Conservation (phyloP, 2,797 vertebrate species). For the Apogon hyalosoma region DNA sequence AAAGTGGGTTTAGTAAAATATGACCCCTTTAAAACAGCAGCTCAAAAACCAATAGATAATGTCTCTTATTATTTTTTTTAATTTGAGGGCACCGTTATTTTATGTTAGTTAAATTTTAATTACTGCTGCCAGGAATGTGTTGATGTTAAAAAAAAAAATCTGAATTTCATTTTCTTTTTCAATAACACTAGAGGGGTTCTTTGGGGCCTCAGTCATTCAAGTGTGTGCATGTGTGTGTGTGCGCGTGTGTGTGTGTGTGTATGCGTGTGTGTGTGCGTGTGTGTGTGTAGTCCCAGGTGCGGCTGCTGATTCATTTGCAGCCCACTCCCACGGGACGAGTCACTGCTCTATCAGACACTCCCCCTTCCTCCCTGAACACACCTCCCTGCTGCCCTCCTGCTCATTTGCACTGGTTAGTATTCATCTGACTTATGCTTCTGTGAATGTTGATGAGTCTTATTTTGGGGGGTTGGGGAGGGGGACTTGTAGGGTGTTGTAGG, state of each 20-base stretch:
- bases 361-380: constrained; percentile 42
- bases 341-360: constrained; percentile 55
- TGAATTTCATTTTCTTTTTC: neutral
- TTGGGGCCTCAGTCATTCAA: constrained; percentile 40
- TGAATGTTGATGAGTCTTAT: constrained; percentile 46
- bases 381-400: constrained; percentile 38
- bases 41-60: no score
- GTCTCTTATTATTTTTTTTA: no score
- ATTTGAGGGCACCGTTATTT: neutral
- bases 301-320: constrained; percentile 64
- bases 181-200: constrained; percentile 18
- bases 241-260: no score
- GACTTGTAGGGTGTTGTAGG: no score
- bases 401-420: constrained; percentile 66
- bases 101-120: constrained; percentile 20
- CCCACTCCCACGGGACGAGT: constrained; percentile 52
- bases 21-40: no score
- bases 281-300: constrained; percentile 53
- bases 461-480: no score
- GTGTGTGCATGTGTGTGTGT: no score
- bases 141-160: constrained; percentile 4
- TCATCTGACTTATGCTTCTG: constrained; percentile 34
- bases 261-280: no score
- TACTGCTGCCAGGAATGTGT: constrained; percentile 1
- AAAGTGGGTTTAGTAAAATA: no score